Base-by-base conservation (phyloP, 2,113 vertebrate genomes). In the Polypterus bichir region DNA sequence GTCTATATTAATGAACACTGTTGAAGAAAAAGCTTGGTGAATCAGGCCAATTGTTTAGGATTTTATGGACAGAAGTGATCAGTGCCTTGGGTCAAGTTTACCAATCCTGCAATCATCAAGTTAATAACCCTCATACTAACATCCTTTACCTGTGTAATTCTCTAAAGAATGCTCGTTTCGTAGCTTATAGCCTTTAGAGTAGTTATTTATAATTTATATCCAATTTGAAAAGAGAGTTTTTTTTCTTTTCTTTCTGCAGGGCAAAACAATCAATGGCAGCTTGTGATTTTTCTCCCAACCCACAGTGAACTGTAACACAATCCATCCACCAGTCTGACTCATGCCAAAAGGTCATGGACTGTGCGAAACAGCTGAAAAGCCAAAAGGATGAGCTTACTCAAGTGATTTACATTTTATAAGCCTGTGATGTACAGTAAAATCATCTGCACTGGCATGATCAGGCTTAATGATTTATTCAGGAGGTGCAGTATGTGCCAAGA, bases 121-220 rank as follows among this genome's bases (percentile, higher is more conserved):
- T 85, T 84, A 88, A 90, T 85, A 88, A 84, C 70, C 66, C 76
- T 78, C 72, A 71, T 48, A 66, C 61, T 57, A 76, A 79, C 77
- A 81, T 74, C 64, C 69, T 74, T 81, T 86, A 86, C 75, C 78
- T 76, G 78, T 46, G 68, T 68, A 74, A 71, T 70, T 66, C 71
- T 72, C 69, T 48, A 72, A 83, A 81, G 75, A 77, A 75, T 69
- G 74, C 61, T 72, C 72, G 72, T 81, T 73, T 68, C 70, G 64
- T 62, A 69, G 83, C 77, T 79, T 69, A 71, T 63, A 70, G 77
- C 66, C 79, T 82, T 81, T 67, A 71, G 79, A 87, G 74, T 73
- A 9, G 62, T 77, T 79, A 82, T 88, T 81, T 85, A 89, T 89
- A 83, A 89, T 88, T 89, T 85, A 90, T 83, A 81, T 65, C 68